These are phyloP conservation scores for Trachelus iudaicus DNA, from an alignment of 2,888 invertebrate species.

Conservation along the genomic window DNA sequence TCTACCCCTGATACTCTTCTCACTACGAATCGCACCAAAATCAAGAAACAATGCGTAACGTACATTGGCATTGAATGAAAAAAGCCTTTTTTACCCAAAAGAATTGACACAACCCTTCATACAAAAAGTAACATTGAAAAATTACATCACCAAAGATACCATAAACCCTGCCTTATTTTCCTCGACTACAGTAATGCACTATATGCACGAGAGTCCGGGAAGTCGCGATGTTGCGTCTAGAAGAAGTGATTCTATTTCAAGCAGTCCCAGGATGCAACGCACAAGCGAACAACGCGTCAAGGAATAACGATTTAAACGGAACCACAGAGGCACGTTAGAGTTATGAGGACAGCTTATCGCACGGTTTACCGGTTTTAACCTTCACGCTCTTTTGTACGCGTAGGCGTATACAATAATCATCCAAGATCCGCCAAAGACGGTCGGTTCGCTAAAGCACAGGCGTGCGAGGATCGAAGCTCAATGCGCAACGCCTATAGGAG, in stretches of 20 bases:
- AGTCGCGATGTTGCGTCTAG: not conserved
- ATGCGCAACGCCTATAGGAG: not conserved
- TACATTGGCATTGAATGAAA: not conserved
- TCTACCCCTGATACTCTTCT: not conserved
- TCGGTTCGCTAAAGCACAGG: conserved; percentile 17
- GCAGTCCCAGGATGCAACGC: not conserved
- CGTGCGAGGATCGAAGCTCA: not conserved
- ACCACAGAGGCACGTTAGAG: not conserved
- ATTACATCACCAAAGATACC: not conserved
- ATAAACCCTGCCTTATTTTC: not conserved
- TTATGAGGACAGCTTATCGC: not conserved
- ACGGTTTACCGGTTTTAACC: not conserved
- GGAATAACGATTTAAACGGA: conserved; percentile 1
- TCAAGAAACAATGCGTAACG: not conserved
- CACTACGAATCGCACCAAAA: not conserved
- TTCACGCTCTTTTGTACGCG: not conserved
- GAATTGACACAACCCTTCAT: not conserved
- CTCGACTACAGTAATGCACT: not conserved
- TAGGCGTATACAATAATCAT: conserved; percentile 22
- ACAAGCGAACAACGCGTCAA: not conserved
- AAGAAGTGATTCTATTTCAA: not conserved
- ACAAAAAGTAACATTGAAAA: not conserved
- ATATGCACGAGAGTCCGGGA: not conserved
- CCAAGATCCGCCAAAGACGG: conserved; percentile 22
- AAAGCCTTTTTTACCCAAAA: no score